A percentile compares a stretch with the other conserved stretches of the same genome.
phyloP scores from a whole-genome alignment of 2,888 invertebrate genomes.

The Piscicola geometra region DNA sequence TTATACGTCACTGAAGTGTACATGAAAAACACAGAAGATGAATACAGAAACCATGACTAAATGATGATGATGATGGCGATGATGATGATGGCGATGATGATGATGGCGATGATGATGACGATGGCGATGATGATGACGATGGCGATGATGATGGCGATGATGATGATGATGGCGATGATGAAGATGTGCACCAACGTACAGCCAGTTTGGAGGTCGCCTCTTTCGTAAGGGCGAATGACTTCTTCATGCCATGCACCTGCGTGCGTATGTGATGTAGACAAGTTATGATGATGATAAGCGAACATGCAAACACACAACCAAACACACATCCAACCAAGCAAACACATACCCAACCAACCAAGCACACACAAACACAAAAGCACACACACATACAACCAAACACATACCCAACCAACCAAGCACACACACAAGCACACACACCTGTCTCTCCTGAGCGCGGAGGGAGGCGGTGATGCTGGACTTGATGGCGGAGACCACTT shows the following conservation, averaged over 20 bases:
- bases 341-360: background rate
- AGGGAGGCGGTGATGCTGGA: background rate
- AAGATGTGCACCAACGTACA: too few species aligned
- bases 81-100: too few species aligned
- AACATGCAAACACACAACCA: background rate
- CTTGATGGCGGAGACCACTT: background rate
- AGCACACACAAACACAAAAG: background rate
- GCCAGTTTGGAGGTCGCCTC: background rate
- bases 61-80: too few species aligned
- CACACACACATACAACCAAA: background rate
- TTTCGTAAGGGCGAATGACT: background rate
- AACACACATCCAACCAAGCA: background rate
- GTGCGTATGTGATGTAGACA: background rate
- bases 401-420: background rate
- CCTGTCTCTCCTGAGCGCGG: background rate
- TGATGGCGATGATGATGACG: too few species aligned
- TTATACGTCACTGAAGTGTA: too few species aligned
- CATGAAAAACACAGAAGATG: too few species aligned
- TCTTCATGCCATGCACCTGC: conserved; percentile 9
- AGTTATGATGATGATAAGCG: background rate
- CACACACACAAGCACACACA: background rate
- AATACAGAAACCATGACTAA: too few species aligned
- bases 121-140: too few species aligned
- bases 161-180: too few species aligned
- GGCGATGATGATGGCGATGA: too few species aligned